Evolutionary conservation across 2,113 vertebrate genomes (phyloP), one percentile per base, ranked within the genome.

Genomic region (Osmerus eperlanus): DNA sequence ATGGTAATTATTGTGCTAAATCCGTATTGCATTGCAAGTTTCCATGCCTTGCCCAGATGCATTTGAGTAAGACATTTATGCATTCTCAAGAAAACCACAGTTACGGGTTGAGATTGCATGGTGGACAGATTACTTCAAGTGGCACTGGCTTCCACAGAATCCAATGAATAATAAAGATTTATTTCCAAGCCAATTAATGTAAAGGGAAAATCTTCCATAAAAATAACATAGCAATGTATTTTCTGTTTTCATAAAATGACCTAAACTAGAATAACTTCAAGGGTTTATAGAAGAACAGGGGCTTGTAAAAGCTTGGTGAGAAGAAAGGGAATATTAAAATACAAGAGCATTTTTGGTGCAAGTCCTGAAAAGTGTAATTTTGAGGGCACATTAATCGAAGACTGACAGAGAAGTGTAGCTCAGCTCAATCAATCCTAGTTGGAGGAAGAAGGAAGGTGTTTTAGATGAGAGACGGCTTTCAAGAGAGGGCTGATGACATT

Each of bases 371-470:
- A 69, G 51, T 14, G 23, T 53, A 58, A 70, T 52, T 59, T 19
- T 25, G 47, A 71, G 47, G 58, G 59, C 73, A 71, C 65, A 73
- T 65, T 67, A 58, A 65, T n/a, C 69, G 68, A 69, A 52, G 61
- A 36, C 63, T 78, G 73, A 68, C 28, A 67, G 11, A 21, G 47
- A 12, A 32, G 64, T 47, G 19, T 11, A 47, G 29, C 47, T 23
- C 63, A 28, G 14, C 65, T 19, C 64, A 65, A 67, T 47, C 53
- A 29, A 29, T 47, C 7, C 41, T 47, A 63, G 59, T 64, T 60
- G 47, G 18, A 72, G 55, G 41, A 71, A 41, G 54, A 72, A 62
- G 55, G 51, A 60, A 28, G 14, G 68, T 67, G 29, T 29, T 52
- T 77, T 54, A 41, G 64, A 60, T 56, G 72, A 73, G 47, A 68